Conservation (phyloP, 2,797 vertebrate species). For the Scolopax bukidnonensis region DNA sequence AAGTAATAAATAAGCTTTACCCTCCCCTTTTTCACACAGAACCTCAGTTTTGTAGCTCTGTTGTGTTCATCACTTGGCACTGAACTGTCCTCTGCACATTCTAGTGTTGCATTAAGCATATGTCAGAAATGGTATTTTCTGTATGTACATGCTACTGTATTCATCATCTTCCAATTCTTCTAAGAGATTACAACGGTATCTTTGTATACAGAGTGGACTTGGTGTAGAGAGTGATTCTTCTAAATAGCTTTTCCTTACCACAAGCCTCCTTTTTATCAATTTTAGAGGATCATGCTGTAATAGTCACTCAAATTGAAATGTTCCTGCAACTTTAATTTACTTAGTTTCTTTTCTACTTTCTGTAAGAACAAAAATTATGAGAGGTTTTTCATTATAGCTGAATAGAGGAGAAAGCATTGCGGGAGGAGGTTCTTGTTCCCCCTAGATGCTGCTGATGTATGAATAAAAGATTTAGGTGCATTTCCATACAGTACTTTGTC, state of each 20-base stretch:
- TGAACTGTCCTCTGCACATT: background rate
- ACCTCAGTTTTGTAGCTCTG: background rate
- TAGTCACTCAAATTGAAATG: background rate
- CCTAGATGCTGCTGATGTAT: background rate
- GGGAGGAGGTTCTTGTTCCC: background rate
- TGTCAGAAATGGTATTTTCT: background rate
- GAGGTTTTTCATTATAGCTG: background rate
- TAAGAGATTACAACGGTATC: background rate
- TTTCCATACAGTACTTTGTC: background rate
- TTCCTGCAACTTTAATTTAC: background rate
- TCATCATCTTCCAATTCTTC: background rate
- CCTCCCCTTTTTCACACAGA: background rate
- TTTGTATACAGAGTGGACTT: background rate
- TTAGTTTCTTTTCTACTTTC: background rate
- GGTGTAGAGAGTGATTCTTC: background rate
- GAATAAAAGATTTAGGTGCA: slow-evolving; percentile 5
- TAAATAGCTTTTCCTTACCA: background rate
- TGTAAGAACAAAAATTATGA: background rate
- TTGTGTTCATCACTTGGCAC: background rate
- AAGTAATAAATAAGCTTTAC: background rate
- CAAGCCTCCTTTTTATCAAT: background rate
- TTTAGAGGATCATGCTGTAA: background rate
- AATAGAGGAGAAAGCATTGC: background rate
- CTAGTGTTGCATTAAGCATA: background rate
- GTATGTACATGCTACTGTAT: background rate